Base-by-base conservation (phyloP, 2,888 invertebrate species). In the Cerastis leucographa region DNA sequence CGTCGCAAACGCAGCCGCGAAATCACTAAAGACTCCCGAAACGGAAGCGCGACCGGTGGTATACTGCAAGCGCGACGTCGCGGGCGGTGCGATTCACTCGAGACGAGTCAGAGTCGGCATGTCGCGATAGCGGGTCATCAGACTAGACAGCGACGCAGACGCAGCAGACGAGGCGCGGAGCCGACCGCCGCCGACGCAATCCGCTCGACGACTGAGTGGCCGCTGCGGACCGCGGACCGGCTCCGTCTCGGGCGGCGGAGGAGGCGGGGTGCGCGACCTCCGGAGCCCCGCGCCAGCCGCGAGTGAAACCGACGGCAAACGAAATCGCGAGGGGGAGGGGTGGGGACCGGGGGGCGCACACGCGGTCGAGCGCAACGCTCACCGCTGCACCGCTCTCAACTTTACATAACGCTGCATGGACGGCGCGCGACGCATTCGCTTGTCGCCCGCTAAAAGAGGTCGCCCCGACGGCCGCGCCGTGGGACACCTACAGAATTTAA, bases 301-400 rank as follows among this genome's bases (percentile, higher is more conserved):
- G 90, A 93, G 94, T 94, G 94, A 94, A 94, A 93, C 92, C 92
- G 93, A 88, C 90, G 90, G 90, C 91, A 92, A 91, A 91, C 93
- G 91, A 92, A 93, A 94, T 93, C 88, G 94, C 94, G 91, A 93
- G 93, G 93, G 89, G 91, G 91, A 93, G 93, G 93, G 87, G 35
- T 35, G 90, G 86, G 84, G 81, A 56, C 88, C 87, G 89, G 91
- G 91, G 90, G 90, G 90, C 91, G 92, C 94, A 93, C 95, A 95
- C 95, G 95, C 96, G 95, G 95, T 93, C 94, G 94, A 93, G 94
- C 95, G 95, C 94, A 94, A 94, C 95, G 93, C 94, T 93, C 94
- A 92, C 90, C 91, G 93, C 94, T 94, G 94, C 95, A 94, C 92
- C 92, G 94, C 93, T 92, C 94, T 94, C 93, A 89, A 92, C 93